These are phyloP conservation scores for Gonatopus flavifemur DNA, from an alignment of 1,140 invertebrate genomes.

Conservation along the genomic window DNA sequence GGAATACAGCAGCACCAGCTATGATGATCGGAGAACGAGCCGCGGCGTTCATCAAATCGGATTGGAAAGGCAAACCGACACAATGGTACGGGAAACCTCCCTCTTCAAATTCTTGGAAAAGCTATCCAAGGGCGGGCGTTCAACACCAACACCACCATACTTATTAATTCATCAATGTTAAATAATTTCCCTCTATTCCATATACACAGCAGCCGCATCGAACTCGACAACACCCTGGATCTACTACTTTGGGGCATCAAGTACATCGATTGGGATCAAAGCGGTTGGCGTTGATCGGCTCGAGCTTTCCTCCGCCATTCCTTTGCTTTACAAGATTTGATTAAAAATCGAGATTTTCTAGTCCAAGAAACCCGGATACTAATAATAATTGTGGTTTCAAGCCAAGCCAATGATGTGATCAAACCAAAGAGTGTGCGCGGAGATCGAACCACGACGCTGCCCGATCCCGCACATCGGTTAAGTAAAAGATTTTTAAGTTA, in stretches of 20 bases:
- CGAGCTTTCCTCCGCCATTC: no score
- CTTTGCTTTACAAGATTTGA: no score
- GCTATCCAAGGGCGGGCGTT: slow-evolving; percentile 11
- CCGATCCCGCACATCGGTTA: no score
- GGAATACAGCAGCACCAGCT: slow-evolving; percentile 57
- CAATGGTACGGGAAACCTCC: slow-evolving; percentile 41
- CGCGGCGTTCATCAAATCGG: slow-evolving; percentile 56
- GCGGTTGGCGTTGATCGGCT: no score
- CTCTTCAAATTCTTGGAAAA: slow-evolving; percentile 22
- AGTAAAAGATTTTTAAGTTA: no score
- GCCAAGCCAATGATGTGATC: no score
- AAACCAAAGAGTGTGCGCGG: no score
- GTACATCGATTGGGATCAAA: slow-evolving; percentile 43
- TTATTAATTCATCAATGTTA: slow-evolving; percentile 45
- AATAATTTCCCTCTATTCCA: no score
- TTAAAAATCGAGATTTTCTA: no score
- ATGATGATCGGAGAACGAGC: slow-evolving; percentile 64
- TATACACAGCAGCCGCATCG: slow-evolving; percentile 13
- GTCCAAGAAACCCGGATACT: no score
- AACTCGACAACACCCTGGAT: slow-evolving; percentile 43
- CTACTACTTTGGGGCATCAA: slow-evolving; percentile 48
- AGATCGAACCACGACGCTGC: no score
- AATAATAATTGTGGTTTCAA: no score
- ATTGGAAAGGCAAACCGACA: slow-evolving; percentile 42
- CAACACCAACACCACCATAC: slow-evolving; percentile 34